Percentiles rank a stretch among this genome's conserved stretches.
Evolutionary conservation across 2,113 vertebrate species (phyloP).

Genomic region (Ptychochromis oligacanthus): DNA sequence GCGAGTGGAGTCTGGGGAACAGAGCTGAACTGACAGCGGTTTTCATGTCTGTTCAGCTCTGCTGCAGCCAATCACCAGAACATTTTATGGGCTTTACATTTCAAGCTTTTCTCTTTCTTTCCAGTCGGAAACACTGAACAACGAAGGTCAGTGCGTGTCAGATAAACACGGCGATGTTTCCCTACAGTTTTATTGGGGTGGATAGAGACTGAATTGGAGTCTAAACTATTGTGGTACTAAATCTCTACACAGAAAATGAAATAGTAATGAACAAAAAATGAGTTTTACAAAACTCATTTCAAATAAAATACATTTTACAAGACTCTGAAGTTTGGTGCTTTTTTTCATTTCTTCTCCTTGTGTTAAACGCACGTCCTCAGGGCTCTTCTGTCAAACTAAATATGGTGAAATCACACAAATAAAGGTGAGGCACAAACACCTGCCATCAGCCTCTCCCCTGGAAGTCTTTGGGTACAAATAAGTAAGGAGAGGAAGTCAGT

Average conservation of each 20-base stretch:
- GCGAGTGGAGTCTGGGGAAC: constrained; percentile 18
- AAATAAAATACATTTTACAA: neutral
- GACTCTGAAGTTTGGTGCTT: neutral
- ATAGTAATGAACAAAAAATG: neutral
- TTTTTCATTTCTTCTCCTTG: neutral
- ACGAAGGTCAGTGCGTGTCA: neutral
- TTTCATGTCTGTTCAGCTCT: constrained; percentile 27
- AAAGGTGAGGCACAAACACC: neutral
- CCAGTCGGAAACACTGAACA: neutral
- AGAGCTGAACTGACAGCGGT: constrained; percentile 11
- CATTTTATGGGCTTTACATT: neutral
- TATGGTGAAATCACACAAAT: neutral
- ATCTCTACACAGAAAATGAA: neutral
- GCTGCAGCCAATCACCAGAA: constrained; percentile 4
- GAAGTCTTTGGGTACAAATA: neutral
- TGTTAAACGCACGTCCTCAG: neutral
- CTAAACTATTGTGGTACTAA: neutral
- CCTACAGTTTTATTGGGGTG: neutral
- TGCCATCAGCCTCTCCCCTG: neutral
- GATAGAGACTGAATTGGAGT: neutral
- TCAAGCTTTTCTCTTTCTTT: neutral
- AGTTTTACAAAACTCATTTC: neutral
- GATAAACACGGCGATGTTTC: neutral
- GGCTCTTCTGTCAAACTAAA: neutral
- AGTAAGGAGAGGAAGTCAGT: neutral